phyloP scores from a whole-genome alignment of 2,113 vertebrate species.

The Platysternon megacephalum region DNA sequence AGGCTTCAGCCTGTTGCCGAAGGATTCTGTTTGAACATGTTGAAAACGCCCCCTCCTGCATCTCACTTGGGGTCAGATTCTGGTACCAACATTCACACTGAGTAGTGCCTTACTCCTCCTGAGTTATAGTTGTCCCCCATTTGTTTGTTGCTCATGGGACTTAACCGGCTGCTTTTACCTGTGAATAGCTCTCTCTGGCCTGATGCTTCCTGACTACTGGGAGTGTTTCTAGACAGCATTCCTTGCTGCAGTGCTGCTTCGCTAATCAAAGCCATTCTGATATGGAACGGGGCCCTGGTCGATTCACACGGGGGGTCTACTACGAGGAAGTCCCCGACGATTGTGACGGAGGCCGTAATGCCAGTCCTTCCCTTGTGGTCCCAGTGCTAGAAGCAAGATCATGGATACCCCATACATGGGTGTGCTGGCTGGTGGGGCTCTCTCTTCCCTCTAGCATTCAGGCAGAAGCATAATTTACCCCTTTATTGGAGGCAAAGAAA shows the following conservation, averaged over 20 bases:
- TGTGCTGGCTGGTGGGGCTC: too few species aligned
- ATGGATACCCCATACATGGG: too few species aligned
- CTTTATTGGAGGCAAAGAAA: too few species aligned
- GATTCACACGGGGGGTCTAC: too few species aligned
- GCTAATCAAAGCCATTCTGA: not conserved
- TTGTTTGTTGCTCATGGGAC: not conserved
- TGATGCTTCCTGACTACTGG: not conserved
- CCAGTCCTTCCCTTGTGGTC: too few species aligned
- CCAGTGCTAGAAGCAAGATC: too few species aligned
- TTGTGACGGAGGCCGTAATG: too few species aligned
- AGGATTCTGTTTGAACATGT: not conserved
- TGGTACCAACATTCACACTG: not conserved
- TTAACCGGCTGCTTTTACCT: not conserved
- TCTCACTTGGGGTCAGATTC: not conserved
- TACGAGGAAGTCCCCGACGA: too few species aligned
- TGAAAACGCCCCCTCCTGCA: not conserved
- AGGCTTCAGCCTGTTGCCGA: not conserved
- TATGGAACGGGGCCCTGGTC: not conserved
- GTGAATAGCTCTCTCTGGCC: not conserved
- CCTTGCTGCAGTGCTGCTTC: not conserved
- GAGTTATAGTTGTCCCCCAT: not conserved
- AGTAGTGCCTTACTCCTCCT: not conserved
- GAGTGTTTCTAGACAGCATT: not conserved
- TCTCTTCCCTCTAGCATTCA: too few species aligned
- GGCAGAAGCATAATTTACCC: too few species aligned